Base-by-base conservation (phyloP, 2,113 vertebrate genomes). In the Chunga burmeisteri region DNA sequence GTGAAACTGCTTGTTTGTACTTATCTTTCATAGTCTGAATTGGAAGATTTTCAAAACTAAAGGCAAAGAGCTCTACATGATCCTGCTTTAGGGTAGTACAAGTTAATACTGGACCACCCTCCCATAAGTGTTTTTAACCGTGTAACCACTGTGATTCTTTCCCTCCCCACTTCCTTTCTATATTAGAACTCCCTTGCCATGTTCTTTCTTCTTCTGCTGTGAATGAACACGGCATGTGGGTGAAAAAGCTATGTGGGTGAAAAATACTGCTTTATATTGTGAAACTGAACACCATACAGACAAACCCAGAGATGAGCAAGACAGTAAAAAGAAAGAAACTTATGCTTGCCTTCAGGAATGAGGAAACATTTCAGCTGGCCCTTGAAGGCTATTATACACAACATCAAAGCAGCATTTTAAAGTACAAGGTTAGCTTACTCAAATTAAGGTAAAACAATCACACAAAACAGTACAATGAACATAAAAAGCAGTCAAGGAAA, bases 261-360 rank as follows among this genome's bases (percentile, higher is more conserved):
- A 96, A 95, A 96, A 71, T 4, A 81, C 46, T 29, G 66, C 93
- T 94, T 94, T 91, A 73, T 80, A 77, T 77, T 93, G 74, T n/a
- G 85, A 90, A 87, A 91, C 90, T 70, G 74, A 90, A 93, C 36
- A 80, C 87, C 62, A 61, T 22, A 79, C 38, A 85, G 50, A 70
- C 77, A 84, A 94, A 95, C 22, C 26, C 70, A 87, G 78, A 89
- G 84, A 94, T 34, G 27, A 90, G 47, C 40, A 75, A 90, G 62
- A 68, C 65, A 49, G 30, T 42, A 56, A 89, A 85, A 85, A 90
- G 61, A 87, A 74, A 79, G 38, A 42, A 88, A 86, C 81, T 86
- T 94, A 77, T 77, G 85, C 74, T 90, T 86, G 70, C 58, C 58
- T 77, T 91, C 29, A 85, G 80, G 81, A 94, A 94, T 62, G 83